Evolutionary conservation across 2,113 vertebrate species (phyloP), one percentile per base, ranked within the genome.

Genomic region (Trogon melanurus): DNA sequence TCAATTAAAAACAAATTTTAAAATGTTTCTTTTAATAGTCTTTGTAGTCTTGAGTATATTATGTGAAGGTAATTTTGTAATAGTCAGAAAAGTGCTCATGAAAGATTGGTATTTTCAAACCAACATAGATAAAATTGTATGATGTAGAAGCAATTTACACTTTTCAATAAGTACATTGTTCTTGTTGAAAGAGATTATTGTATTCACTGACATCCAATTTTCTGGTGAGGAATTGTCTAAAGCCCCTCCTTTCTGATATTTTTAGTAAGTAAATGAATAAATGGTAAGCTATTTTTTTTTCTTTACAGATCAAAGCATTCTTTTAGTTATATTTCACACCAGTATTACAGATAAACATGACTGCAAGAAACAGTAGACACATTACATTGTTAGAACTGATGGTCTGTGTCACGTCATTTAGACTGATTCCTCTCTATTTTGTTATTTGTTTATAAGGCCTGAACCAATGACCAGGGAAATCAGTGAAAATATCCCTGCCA

Each of bases 91-190:
- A 93, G 73, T 78, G 88, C 22, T 44, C 38, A 84, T 91, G 67
- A 95, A 92, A 94, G 82, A 96, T 97, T 95, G 96, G 53, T 79
- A 95, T 97, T 98, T 97, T 94, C 91, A 94, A 97, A 91, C 16
- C 48, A 92, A 96, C 61, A 66, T 83, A 67, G 89, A 93, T 95
- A 95, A 95, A 97, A 96, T 45, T 91, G 26, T 71, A 45, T 84
- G 94, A 96, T 97, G 92, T 89, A 95, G 95, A 79, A 97, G 88
- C 95, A 98, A 98, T 98, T 98, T 98, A 97, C 88, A 97, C 91
- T 96, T 97, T 98, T 96, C 97, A 98, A 97, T 98, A 97, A 98
- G 85, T 91, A 88, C 95, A 98, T 97, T 98, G 96, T 98, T 98
- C 92, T 97, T 92, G 62, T 83, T 94, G 88, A 97, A 96, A 95